phyloP scores from a whole-genome alignment of 2,797 vertebrate species.

The Loris lydekkerianus region DNA sequence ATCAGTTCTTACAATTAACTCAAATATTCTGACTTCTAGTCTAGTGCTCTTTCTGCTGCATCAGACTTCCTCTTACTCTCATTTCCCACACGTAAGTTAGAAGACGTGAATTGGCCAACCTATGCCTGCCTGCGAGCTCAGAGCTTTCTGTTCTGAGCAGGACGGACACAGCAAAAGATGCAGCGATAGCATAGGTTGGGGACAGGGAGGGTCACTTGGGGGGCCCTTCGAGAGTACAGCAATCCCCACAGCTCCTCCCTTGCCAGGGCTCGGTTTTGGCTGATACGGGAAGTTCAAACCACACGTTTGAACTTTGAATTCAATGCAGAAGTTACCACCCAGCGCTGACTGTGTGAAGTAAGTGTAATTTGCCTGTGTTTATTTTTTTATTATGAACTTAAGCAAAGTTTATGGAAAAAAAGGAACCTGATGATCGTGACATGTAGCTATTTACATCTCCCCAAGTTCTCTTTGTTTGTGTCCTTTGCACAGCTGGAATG shows the following conservation, averaged over 20 bases:
- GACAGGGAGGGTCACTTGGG: rapidly evolving
- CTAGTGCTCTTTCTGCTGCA: not conserved
- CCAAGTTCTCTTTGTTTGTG: not conserved
- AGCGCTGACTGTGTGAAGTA: constrained; percentile 64
- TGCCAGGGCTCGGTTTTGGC: not conserved
- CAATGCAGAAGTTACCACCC: constrained; percentile 36
- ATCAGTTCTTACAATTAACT: not conserved
- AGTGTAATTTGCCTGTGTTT: constrained; percentile 71
- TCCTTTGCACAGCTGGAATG: constrained; percentile 54
- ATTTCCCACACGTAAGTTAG: not conserved
- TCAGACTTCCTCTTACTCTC: not conserved
- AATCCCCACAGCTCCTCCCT: not conserved
- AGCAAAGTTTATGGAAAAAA: constrained; percentile 71
- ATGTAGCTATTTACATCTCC: not conserved
- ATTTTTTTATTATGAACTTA: constrained; percentile 68
- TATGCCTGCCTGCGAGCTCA: not conserved
- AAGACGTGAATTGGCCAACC: not conserved
- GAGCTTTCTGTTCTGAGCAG: not conserved
- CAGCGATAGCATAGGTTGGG: not conserved
- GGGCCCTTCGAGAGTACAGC: not conserved
- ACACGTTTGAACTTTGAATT: not conserved
- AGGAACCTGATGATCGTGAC: not conserved
- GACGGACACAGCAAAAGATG: not conserved
- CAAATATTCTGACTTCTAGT: not conserved
- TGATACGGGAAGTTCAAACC: not conserved